These are phyloP conservation scores for Dicyrtoma fusca DNA, from an alignment of 2,888 invertebrate genomes.

Conservation along the genomic window DNA sequence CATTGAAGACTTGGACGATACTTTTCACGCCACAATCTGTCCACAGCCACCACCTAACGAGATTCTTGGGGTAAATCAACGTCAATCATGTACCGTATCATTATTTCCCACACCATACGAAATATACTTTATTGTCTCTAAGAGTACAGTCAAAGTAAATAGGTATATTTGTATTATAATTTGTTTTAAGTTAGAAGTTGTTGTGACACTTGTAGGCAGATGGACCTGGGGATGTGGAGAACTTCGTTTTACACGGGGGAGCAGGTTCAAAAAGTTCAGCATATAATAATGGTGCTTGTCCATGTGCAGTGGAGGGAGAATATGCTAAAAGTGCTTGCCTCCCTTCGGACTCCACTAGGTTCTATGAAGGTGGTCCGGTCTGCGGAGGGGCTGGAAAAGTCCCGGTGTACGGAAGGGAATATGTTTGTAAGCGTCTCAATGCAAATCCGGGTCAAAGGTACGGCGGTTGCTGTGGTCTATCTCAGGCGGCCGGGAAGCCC, in stretches of 20 bases:
- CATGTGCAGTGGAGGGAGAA: conserved; percentile 54
- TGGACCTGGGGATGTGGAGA: conserved; percentile 10
- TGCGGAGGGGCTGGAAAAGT: conserved; percentile 50
- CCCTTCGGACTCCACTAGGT: conserved; percentile 48
- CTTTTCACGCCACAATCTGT: conserved; percentile 61
- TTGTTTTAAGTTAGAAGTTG: no score
- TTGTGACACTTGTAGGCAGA: background rate
- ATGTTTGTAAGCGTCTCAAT: conserved; percentile 43
- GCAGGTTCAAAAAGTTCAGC: conserved; percentile 12
- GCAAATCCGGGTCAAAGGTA: conserved; percentile 51
- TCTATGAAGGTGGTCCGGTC: conserved; percentile 55
- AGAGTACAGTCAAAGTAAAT: no score
- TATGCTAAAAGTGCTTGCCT: conserved; percentile 46
- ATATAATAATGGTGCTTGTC: conserved; percentile 49
- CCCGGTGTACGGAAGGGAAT: conserved; percentile 51
- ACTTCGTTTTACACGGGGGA: background rate
- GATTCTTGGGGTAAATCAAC: conserved; percentile 64
- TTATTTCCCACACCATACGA: no score
- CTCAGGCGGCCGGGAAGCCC: conserved; percentile 57
- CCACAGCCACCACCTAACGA: conserved; percentile 46
- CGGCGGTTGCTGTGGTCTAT: conserved; percentile 48
- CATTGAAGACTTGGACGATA: conserved; percentile 69
- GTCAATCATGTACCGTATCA: no score
- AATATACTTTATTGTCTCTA: no score
- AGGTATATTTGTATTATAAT: no score